Base-by-base conservation (phyloP, 2,888 invertebrate species). In the Cylindroiulus punctatus region DNA sequence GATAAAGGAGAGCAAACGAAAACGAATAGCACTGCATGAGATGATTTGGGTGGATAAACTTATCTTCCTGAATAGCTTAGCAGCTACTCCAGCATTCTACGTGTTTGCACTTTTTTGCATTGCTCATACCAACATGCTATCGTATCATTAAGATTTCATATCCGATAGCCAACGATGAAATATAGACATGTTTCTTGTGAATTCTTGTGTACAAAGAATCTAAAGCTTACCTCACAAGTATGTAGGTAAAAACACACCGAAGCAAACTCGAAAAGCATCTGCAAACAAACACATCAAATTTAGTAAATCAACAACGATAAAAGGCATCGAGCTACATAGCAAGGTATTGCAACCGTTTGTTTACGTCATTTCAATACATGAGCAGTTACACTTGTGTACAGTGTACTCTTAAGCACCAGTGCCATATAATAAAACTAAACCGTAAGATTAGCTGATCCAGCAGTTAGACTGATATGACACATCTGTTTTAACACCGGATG, bases 1-100 rank as follows among this genome's bases (percentile, higher is more conserved):
- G 52, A 52, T 52, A 52, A 52, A 52, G 52, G n/a, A 52, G 52
- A 52, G 52, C 52, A 19, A 52, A n/a, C 52, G 52, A 52, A 52
- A 52, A 52, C 1, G 52, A 52, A 52, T n/a, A n/a, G 76, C 14
- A 12, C 30, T 76, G 76, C 30, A 30, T 76, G 30, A 76, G 14
- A 76, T 76, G 76, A 76, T 76, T 76, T 30, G 76, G 10, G 14
- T 26, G 76, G 76, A 76, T 76, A 76, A 76, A 30, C 14, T 0
- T 52, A 52, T 17, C 52, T 52, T 52, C 14, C n/a, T 44, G 52
- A n/a, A 17, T 52, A 52, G 17, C 52, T 52, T 44, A 44, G 17
- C 44, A 44, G 52, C 52, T n/a, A 52, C 52, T n/a, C 17, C 52
- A 30, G 22, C 76, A 30, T 30, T 26, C 30, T 30, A 30, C 3